Conservation (phyloP, 92 coral and sea anemone species). For the Zoanthus sansibaricus region DNA sequence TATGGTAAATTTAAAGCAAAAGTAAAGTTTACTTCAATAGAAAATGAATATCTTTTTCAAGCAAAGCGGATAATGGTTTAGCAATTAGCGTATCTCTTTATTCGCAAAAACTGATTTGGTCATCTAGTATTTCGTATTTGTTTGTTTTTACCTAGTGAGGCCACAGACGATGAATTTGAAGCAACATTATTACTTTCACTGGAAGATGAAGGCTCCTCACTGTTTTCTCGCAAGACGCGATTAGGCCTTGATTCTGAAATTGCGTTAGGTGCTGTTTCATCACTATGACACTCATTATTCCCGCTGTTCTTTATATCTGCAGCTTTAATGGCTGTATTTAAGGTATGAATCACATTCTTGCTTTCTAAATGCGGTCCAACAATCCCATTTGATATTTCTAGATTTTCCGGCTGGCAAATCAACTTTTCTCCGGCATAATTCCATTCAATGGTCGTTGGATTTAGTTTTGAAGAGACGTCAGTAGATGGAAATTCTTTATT, state of each 20-base stretch:
- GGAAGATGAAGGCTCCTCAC: too few species aligned
- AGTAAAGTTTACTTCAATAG: too few species aligned
- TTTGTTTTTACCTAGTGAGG: too few species aligned
- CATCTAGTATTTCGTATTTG: too few species aligned
- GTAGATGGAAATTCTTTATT: neutral
- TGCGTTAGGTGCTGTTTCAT: neutral
- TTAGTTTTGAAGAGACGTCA: neutral
- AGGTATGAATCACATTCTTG: neutral
- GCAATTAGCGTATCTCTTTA: too few species aligned
- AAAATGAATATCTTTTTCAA: too few species aligned
- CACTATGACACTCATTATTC: neutral
- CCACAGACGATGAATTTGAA: too few species aligned
- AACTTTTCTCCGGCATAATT: neutral
- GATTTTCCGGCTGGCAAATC: neutral
- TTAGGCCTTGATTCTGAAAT: neutral
- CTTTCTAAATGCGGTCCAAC: neutral
- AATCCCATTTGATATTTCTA: neutral
- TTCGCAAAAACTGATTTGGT: too few species aligned
- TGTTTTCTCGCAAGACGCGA: too few species aligned
- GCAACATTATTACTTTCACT: too few species aligned
- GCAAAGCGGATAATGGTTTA: too few species aligned
- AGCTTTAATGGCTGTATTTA: neutral
- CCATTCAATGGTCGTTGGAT: neutral
- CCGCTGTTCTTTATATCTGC: neutral
- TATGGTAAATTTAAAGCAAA: too few species aligned